A percentile compares a stretch with the other conserved stretches of the same genome.
Evolutionary conservation across 2,113 vertebrate genomes (phyloP).

Genomic region (Hassar affinis): DNA sequence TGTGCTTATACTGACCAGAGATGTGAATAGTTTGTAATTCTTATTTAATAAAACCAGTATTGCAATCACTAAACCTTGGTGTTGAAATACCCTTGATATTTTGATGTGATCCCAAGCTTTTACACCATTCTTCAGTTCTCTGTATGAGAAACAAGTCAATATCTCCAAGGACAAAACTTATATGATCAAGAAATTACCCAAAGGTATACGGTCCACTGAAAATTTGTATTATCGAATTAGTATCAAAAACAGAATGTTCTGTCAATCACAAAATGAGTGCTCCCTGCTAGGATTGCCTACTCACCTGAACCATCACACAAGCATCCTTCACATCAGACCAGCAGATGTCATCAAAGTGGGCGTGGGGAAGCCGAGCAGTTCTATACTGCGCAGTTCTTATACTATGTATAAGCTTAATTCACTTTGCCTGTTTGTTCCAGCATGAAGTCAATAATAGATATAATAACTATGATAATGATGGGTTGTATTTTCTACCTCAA

Average conservation of each 20-base stretch:
- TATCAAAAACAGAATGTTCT: not conserved
- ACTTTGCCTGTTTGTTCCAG: not conserved
- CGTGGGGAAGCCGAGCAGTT: not conserved
- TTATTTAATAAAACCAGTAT: not conserved
- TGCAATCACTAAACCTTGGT: not conserved
- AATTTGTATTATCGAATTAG: too few species aligned
- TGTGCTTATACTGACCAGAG: not conserved
- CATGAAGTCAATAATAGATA: not conserved
- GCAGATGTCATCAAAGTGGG: conserved; percentile 39
- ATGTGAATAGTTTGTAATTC: not conserved
- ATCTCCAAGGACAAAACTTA: not conserved
- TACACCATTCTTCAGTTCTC: not conserved
- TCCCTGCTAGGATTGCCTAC: conserved; percentile 24
- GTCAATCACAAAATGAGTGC: not conserved
- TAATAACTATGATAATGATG: not conserved
- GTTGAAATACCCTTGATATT: not conserved
- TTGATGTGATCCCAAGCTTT: not conserved
- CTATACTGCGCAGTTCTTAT: too few species aligned
- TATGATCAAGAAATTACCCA: not conserved
- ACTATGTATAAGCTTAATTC: not conserved
- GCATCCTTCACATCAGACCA: conserved; percentile 1
- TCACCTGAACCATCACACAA: conserved; percentile 40
- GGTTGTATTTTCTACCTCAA: not conserved
- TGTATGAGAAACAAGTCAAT: not conserved
- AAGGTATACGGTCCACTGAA: not conserved